These are phyloP conservation scores for Monarcha castaneiventris DNA, from an alignment of 2,113 vertebrate genomes.

Conservation along the genomic window DNA sequence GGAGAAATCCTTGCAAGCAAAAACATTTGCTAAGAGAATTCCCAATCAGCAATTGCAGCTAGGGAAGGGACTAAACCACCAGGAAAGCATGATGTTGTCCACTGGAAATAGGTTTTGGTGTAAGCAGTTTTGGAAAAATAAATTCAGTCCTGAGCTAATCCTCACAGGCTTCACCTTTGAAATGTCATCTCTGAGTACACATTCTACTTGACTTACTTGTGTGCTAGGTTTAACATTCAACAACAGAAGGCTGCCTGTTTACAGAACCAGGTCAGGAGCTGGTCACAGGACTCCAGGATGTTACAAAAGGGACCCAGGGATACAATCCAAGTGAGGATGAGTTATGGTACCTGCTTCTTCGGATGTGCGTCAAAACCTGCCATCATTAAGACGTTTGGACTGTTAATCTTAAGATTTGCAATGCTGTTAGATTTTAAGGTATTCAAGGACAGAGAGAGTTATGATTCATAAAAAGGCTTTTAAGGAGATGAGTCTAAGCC, in stretches of 20 bases:
- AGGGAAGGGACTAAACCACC: not conserved
- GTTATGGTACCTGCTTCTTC: slow-evolving; percentile 1
- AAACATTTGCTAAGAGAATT: not conserved
- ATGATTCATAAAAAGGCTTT: slow-evolving; percentile 54
- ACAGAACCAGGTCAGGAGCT: not conserved
- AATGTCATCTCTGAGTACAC: not conserved
- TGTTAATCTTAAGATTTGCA: slow-evolving; percentile 6
- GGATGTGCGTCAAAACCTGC: not conserved
- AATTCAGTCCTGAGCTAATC: not conserved
- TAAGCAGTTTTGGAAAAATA: not conserved
- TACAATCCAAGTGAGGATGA: not conserved
- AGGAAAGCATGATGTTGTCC: not conserved
- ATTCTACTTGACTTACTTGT: not conserved
- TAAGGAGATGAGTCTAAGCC: slow-evolving; percentile 40
- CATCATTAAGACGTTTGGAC: not conserved
- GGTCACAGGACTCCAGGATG: not conserved
- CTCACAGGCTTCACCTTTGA: not conserved
- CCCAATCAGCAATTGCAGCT: not conserved
- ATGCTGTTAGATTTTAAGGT: not conserved
- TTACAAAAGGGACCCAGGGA: not conserved
- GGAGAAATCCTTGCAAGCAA: not conserved
- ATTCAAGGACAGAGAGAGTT: slow-evolving; percentile 29
- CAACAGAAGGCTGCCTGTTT: not conserved
- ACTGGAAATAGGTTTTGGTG: not conserved
- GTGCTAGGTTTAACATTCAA: not conserved